These are phyloP conservation scores for Nicator chloris DNA, from an alignment of 2,113 vertebrate species.

Conservation along the genomic window DNA sequence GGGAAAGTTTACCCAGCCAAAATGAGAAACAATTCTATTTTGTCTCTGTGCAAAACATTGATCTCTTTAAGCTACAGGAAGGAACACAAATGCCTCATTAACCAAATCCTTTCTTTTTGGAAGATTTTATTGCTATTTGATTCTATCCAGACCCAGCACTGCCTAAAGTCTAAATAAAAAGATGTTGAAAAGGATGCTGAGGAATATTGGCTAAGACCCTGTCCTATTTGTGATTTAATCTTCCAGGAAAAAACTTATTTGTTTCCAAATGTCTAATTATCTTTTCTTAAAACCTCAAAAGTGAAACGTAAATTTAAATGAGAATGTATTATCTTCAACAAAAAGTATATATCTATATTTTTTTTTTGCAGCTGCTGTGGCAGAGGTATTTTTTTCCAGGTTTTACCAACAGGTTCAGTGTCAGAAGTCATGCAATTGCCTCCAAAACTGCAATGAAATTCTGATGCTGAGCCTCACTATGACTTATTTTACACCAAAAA, in stretches of 20 bases:
- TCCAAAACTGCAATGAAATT: neutral
- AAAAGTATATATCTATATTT: neutral
- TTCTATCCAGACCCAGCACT: neutral
- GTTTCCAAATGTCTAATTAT: neutral
- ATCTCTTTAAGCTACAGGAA: neutral
- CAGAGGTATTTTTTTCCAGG: neutral
- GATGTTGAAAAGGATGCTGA: neutral
- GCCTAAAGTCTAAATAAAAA: neutral
- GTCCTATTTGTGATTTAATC: neutral
- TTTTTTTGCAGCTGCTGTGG: neutral
- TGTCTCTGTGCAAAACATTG: neutral
- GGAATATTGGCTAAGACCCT: neutral
- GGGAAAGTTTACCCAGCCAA: accelerated
- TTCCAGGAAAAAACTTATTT: neutral
- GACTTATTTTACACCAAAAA: neutral
- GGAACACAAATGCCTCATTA: neutral
- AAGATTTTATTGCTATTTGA: neutral
- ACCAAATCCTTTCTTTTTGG: neutral
- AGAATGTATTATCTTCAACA: neutral
- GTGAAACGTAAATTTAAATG: neutral
- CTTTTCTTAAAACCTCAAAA: neutral
- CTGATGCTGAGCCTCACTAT: neutral
- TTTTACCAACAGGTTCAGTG: neutral
- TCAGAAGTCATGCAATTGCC: neutral
- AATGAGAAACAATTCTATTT: neutral